Conservation (phyloP, 2,797 vertebrate species). For the Tapera naevia region DNA sequence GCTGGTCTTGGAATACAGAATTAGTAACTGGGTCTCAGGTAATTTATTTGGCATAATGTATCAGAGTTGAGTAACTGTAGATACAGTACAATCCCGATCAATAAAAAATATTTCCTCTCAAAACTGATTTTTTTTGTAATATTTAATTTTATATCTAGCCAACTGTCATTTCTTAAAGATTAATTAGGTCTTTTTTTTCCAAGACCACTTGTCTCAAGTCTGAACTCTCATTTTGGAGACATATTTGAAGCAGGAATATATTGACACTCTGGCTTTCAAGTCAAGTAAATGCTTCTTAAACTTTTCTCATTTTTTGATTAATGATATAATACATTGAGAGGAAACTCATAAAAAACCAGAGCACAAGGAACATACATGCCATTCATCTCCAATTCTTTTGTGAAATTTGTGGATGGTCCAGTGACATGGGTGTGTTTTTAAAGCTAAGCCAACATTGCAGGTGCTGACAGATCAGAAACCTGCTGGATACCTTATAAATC, state of each 20-base stretch:
- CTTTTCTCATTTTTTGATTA: neutral
- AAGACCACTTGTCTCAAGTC: neutral
- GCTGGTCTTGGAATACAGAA: neutral
- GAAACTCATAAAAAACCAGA: neutral
- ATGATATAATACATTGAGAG: neutral
- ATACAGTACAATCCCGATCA: neutral
- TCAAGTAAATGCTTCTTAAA: neutral
- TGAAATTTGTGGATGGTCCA: neutral
- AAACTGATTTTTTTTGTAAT: neutral
- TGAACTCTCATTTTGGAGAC: neutral
- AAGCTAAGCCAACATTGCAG: neutral
- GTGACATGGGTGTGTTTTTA: neutral
- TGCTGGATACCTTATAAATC: neutral
- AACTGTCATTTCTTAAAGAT: neutral
- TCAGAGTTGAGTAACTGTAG: neutral
- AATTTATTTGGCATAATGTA: neutral
- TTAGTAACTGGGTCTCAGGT: neutral
- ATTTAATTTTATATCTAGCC: neutral
- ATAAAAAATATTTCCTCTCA: neutral
- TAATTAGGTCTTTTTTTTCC: neutral
- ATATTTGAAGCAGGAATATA: neutral
- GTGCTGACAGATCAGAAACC: neutral
- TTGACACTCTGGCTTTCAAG: neutral
- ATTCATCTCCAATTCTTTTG: neutral
- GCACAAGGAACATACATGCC: fast-evolving